phyloP scores from a whole-genome alignment of 2,113 vertebrate genomes.

The Istiophorus platypterus region DNA sequence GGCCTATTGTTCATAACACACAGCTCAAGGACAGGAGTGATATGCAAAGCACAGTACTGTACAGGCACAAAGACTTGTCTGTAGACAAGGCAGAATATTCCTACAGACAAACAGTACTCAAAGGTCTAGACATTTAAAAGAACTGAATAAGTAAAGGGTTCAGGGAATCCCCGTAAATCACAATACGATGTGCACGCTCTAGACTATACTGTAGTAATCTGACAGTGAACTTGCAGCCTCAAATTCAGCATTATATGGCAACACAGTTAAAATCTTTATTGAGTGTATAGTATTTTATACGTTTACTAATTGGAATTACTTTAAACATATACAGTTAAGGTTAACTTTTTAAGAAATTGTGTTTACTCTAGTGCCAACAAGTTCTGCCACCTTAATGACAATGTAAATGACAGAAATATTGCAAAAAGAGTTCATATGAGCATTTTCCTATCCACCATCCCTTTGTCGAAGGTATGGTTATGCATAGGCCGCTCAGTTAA shows the following conservation, averaged over 20 bases:
- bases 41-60: slow-evolving; percentile 11
- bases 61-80: neutral
- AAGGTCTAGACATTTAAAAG: neutral
- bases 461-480: too few species aligned
- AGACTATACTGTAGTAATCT: neutral
- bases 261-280: neutral
- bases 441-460: too few species aligned
- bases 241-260: neutral
- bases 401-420: neutral
- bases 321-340: neutral
- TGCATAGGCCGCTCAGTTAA: too few species aligned
- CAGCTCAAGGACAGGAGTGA: slow-evolving; percentile 48
- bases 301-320: neutral
- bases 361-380: neutral
- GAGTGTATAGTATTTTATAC: neutral
- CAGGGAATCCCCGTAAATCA: neutral
- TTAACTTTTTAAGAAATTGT: neutral
- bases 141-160: neutral
- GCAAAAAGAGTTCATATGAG: too few species aligned
- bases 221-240: too few species aligned
- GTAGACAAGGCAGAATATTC: slow-evolving; percentile 5
- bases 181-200: neutral
- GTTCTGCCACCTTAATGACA: neutral
- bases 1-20: slow-evolving; percentile 57
- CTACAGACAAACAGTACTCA: neutral